Evolutionary conservation across 2,797 vertebrate genomes (phyloP).

Genomic region (Tragopan temminckii): DNA sequence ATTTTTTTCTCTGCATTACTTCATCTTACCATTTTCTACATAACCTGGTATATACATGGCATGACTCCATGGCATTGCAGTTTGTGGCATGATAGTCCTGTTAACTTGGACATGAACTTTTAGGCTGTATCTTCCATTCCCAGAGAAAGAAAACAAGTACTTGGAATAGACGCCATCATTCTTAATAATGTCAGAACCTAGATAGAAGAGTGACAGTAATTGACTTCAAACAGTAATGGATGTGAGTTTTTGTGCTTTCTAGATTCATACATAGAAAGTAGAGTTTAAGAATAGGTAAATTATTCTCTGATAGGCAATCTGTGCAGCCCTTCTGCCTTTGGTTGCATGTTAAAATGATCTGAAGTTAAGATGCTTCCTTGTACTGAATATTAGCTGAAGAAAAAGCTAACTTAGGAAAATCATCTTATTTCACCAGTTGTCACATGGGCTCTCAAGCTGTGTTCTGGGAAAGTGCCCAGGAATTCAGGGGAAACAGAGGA

Average conservation of each 20-base stretch:
- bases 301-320: background rate
- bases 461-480: background rate
- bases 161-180: constrained; percentile 81
- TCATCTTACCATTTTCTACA: constrained; percentile 71
- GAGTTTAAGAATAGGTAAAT: background rate
- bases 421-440: background rate
- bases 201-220: background rate
- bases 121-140: constrained; percentile 73
- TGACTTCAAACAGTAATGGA: background rate
- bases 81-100: background rate
- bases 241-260: background rate
- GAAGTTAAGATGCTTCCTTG: background rate
- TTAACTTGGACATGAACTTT: constrained; percentile 66
- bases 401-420: background rate
- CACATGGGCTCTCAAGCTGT: background rate
- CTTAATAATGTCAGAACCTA: constrained; percentile 78
- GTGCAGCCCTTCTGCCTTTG: background rate
- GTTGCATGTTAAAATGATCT: background rate
- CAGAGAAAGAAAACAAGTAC: constrained; percentile 73
- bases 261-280: background rate
- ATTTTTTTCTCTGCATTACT: background rate
- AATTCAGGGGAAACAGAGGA: background rate
- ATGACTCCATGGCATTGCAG: constrained; percentile 21
- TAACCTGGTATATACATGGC: constrained; percentile 79
- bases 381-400: background rate